These are phyloP conservation scores for Boloria selene DNA, from an alignment of 2,888 invertebrate species.

Conservation along the genomic window DNA sequence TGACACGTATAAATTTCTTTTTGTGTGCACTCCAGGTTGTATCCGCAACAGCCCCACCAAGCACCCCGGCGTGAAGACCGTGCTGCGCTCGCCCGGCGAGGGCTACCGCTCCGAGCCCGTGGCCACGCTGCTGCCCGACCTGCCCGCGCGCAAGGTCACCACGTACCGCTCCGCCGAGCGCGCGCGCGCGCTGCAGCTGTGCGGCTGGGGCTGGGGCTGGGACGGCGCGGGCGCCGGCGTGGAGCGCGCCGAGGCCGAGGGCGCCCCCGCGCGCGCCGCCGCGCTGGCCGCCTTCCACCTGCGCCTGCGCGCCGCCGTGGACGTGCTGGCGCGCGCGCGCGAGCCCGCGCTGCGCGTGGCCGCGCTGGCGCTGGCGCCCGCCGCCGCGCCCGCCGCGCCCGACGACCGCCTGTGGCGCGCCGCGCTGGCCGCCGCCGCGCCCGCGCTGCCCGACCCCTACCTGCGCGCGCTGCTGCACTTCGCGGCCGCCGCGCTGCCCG, in stretches of 20 bases:
- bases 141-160: constrained; percentile 78
- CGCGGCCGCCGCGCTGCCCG: constrained; percentile 61
- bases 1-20: background rate
- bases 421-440: constrained; percentile 91
- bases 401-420: constrained; percentile 91
- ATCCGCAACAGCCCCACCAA: constrained; percentile 81
- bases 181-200: constrained; percentile 90
- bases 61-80: constrained; percentile 85
- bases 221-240: constrained; percentile 79
- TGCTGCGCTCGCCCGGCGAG: constrained; percentile 71
- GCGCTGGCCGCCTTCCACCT: constrained; percentile 96
- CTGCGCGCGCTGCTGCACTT: constrained; percentile 95
- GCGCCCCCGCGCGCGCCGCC: constrained; percentile 90
- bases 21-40: constrained; percentile 55
- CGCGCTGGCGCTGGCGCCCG: constrained; percentile 89
- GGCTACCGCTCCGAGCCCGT: constrained; percentile 84
- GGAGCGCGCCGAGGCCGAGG: constrained; percentile 86
- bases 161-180: constrained; percentile 82
- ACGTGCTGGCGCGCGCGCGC: constrained; percentile 89
- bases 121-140: constrained; percentile 84
- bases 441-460: constrained; percentile 93
- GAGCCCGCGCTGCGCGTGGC: constrained; percentile 66
- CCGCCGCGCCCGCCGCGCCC: constrained; percentile 86
- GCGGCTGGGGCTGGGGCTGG: constrained; percentile 94
- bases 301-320: constrained; percentile 91